Percentiles rank a stretch among this genome's conserved stretches.
Evolutionary conservation across 1,140 invertebrate genomes (phyloP).

Genomic region (Parapsyche elsis): DNA sequence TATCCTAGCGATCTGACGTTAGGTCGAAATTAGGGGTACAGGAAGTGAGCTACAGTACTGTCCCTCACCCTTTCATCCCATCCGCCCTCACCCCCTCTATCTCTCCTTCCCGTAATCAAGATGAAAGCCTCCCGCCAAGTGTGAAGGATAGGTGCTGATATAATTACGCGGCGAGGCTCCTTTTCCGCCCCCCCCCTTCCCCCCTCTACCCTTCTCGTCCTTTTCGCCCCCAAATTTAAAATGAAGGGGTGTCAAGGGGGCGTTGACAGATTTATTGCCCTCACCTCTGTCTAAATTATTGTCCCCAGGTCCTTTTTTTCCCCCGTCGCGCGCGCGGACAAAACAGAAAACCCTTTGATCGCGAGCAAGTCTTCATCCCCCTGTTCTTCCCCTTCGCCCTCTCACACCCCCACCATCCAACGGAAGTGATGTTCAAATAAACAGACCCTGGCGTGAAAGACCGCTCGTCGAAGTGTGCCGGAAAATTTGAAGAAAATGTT

Average conservation of each 20-base stretch:
- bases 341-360: conserved; percentile 20
- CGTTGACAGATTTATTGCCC: conserved; percentile 45
- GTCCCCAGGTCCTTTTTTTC: conserved; percentile 12
- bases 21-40: not conserved
- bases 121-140: conserved; percentile 46
- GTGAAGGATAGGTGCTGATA: conserved; percentile 50
- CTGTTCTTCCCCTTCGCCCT: not conserved
- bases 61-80: too few relatives aligned
- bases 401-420: not conserved
- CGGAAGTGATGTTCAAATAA: not conserved
- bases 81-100: not conserved
- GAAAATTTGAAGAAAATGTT: too few relatives aligned
- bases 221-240: not conserved
- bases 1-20: not conserved
- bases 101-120: conserved; percentile 37
- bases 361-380: not conserved
- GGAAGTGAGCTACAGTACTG: not conserved
- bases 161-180: conserved; percentile 35
- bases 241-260: not conserved
- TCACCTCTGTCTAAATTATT: conserved; percentile 45
- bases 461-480: too few relatives aligned
- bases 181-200: not conserved
- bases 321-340: not conserved
- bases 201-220: not conserved
- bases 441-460: too few relatives aligned